Conservation (phyloP, 1,140 invertebrate species). For the Medauroidea extradentata region DNA sequence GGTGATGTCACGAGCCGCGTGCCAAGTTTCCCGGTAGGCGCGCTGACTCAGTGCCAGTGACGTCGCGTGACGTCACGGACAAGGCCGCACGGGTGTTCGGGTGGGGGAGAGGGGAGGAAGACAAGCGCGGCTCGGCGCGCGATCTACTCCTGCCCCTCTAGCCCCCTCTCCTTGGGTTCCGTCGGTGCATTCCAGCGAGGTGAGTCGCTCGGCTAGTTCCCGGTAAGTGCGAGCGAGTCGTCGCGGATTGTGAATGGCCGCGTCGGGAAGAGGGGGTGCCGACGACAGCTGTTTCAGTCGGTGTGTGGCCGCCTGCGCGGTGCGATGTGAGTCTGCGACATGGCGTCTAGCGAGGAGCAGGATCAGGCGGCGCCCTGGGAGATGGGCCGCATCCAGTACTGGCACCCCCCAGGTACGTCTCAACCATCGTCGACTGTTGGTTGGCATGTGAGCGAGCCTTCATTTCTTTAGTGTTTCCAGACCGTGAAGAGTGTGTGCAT, state of each 20-base stretch:
- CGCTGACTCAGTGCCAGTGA: background rate
- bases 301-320: too few relatives aligned
- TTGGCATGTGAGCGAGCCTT: background rate
- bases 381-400: conserved; percentile 44
- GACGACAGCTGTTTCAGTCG: background rate
- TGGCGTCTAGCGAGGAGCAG: conserved; percentile 1
- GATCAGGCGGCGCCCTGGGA: conserved; percentile 2
- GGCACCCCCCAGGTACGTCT: conserved; percentile 42
- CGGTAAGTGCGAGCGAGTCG: conserved; percentile 32
- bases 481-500: too few relatives aligned
- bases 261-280: conserved; percentile 14
- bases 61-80: background rate
- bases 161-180: conserved; percentile 46
- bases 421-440: background rate
- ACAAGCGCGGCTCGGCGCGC: too few relatives aligned
- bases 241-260: conserved; percentile 8
- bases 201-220: conserved; percentile 27
- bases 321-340: background rate
- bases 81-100: background rate
- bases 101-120: background rate
- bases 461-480: background rate
- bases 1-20: too few relatives aligned
- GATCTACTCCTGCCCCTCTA: conserved; percentile 18
- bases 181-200: conserved; percentile 16
- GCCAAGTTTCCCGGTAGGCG: conserved; percentile 8